Evolutionary conservation across 1,140 invertebrate genomes (phyloP).

Genomic region (Nebria ingens): DNA sequence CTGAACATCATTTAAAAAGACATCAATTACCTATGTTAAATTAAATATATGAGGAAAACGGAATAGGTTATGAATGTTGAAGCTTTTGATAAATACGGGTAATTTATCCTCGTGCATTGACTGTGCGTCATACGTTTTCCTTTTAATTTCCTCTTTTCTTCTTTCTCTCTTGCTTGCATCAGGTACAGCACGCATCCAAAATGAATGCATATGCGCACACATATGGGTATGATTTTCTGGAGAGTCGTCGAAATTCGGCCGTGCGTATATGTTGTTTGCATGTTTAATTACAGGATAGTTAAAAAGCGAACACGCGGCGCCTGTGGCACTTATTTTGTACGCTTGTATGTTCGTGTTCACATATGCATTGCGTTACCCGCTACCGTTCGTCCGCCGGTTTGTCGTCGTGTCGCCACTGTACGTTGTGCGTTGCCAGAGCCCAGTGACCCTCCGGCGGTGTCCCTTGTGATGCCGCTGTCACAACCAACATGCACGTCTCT

Average conservation of each 20-base stretch:
- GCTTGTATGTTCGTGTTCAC: neutral
- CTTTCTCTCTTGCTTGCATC: too few relatives aligned
- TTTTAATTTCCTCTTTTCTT: too few relatives aligned
- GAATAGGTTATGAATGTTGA: too few relatives aligned
- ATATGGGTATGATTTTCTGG: neutral
- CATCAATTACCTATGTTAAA: too few relatives aligned
- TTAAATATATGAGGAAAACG: too few relatives aligned
- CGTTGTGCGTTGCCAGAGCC: neutral
- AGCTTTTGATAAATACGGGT: too few relatives aligned
- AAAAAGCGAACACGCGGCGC: slow-evolving; percentile 18
- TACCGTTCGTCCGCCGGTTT: neutral
- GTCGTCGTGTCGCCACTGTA: neutral
- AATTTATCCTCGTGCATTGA: too few relatives aligned
- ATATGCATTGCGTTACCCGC: neutral
- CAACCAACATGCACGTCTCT: neutral
- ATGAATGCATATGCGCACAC: neutral
- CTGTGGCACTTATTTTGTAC: too few relatives aligned
- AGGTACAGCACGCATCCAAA: too few relatives aligned
- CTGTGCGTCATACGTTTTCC: too few relatives aligned
- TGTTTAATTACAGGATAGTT: slow-evolving; percentile 20
- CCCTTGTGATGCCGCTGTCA: neutral
- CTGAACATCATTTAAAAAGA: too few relatives aligned
- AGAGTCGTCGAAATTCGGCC: too few relatives aligned
- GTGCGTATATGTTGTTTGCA: neutral
- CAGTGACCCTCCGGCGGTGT: neutral